Base-by-base conservation (phyloP, 2,113 vertebrate genomes). In the Larimichthys crocea region DNA sequence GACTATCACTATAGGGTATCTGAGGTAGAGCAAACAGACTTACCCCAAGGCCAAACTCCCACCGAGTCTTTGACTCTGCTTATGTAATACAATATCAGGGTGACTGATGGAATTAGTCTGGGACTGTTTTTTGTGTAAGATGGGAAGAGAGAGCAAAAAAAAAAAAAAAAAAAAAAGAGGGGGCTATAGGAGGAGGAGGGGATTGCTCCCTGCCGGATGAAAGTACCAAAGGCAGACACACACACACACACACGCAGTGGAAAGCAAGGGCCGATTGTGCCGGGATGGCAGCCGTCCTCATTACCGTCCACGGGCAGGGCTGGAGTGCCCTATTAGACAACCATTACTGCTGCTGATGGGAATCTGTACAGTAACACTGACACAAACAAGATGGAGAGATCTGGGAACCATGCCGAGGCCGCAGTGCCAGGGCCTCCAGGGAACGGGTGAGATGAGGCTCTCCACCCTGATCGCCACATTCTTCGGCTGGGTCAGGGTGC, bases 1-100 rank as follows among this genome's bases (percentile, higher is more conserved):
- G 90, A 90, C 87, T 88, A 82, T 92, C 82, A 82, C 86, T 91
- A 92, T 90, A 92, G 87, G 75, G 89, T 87, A 84, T 87, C 83
- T 90, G 60, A 89, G 91, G 81, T 86, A 76, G 82, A 84, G 82
- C 86, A 89, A 85, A 88, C 76, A 88, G 80, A 86, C 82, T 89
- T 82, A 91, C 83, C 89, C 76, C 72, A 80, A 88, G 90, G 89
- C 89, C 85, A 91, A 79, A 84, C 79, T 80, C 79, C 79, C 76
- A 71, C 65, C 35, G 48, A 85, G 74, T 81, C 76, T 92, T 83
- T 89, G 73, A 86, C 86, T 85, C 59, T 70, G 77, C 88, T 92
- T 92, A 91, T 88, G 83, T 88, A 91, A 88, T 90, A 85, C 59
- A 86, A 83, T 87, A 77, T 89, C 61, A 80, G 87, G 87, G 89